Conservation (phyloP, 2,888 invertebrate genomes). For the Cephus rjabovi region DNA sequence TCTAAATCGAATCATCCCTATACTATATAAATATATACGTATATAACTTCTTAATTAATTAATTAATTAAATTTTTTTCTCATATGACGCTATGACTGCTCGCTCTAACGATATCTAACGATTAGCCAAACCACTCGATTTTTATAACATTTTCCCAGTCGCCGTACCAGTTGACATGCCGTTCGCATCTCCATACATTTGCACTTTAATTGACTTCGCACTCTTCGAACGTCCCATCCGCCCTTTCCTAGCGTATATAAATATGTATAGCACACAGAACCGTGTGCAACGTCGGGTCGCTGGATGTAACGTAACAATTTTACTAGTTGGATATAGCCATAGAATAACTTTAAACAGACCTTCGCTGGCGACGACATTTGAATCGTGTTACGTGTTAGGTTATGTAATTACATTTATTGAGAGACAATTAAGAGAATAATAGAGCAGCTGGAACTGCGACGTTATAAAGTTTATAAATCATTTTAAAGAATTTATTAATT, state of each 20-base stretch:
- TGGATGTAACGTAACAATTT: conserved; percentile 29
- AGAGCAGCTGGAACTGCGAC: no score
- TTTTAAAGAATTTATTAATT: no score
- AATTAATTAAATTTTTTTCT: no score
- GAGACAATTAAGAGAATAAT: no score
- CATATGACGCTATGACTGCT: no score
- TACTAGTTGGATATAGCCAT: conserved; percentile 33
- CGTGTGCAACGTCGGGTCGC: conserved; percentile 1
- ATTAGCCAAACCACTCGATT: conserved; percentile 21
- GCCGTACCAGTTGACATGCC: conserved; percentile 54
- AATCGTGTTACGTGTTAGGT: neutral
- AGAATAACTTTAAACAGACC: conserved; percentile 21
- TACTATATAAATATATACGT: neutral
- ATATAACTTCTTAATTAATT: no score
- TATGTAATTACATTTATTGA: neutral
- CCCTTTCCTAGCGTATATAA: conserved; percentile 35
- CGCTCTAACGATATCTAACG: neutral
- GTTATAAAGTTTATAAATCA: no score
- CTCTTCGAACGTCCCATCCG: conserved; percentile 11
- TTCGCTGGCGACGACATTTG: neutral
- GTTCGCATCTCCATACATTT: conserved; percentile 62
- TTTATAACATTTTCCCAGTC: conserved; percentile 53
- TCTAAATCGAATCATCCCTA: no score
- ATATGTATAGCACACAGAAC: conserved; percentile 39
- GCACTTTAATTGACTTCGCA: conserved; percentile 62